phyloP scores from a whole-genome alignment of 2,797 vertebrate species.

The Heterohyrax brucei region DNA sequence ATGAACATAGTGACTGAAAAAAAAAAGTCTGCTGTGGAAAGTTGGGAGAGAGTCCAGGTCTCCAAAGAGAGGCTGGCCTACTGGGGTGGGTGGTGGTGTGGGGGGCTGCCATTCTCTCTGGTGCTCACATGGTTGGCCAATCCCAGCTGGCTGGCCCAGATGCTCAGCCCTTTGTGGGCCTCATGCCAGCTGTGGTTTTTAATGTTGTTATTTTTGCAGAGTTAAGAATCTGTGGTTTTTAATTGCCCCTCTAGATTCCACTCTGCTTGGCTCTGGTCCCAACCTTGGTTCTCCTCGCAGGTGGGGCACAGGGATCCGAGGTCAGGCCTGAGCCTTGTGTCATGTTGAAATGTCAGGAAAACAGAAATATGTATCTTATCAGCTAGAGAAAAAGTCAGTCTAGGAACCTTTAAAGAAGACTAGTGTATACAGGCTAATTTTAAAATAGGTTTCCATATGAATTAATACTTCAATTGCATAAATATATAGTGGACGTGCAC shows the following conservation, averaged over 20 bases:
- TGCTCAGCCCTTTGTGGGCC: not conserved
- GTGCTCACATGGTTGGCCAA: accelerated
- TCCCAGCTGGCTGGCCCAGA: not conserved
- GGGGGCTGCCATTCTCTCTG: not conserved
- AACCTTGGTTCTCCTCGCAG: not conserved
- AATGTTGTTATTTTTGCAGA: constrained; percentile 1
- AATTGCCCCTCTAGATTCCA: not conserved
- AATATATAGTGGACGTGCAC: not conserved
- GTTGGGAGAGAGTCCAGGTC: not conserved
- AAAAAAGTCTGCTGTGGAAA: constrained; percentile 43
- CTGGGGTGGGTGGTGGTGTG: not conserved
- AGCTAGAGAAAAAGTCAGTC: not conserved
- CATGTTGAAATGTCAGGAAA: accelerated
- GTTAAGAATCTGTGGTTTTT: constrained; percentile 76
- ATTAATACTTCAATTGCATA: not conserved
- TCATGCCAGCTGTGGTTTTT: not conserved
- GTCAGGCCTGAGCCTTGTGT: not conserved
- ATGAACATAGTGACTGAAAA: not conserved
- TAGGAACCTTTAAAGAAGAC: not conserved
- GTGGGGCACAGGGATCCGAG: accelerated
- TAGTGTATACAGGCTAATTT: not conserved
- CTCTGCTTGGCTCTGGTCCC: not conserved
- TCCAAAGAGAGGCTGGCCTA: not conserved
- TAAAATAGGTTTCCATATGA: not conserved
- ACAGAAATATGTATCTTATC: not conserved